Base-by-base conservation (phyloP, 1,140 invertebrate genomes). In the Danaus melanippus region DNA sequence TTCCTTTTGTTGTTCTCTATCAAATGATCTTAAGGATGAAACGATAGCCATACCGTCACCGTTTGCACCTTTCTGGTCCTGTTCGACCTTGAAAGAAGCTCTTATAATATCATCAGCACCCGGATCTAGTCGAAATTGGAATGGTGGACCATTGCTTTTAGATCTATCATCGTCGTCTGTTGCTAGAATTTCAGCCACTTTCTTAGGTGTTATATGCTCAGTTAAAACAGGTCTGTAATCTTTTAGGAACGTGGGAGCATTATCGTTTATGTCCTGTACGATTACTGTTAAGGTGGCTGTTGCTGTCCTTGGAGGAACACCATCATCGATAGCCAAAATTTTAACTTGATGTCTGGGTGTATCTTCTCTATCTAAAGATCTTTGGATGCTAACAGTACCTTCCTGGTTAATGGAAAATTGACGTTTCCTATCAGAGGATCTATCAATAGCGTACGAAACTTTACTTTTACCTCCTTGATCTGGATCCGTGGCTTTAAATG, bases 251-350 rank as follows among this genome's bases (percentile, higher is more conserved):
- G 93, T 94, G 1, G 96, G 96, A 1, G 94, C 93, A 80, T 96
- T 98, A 73, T 99, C 98, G 82, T 99, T 99, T 53, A 99, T 97
- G 72, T 99, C 97, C 77, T 95, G 94, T 0, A 99, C 96, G 58
- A 97, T 95, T 0, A 99, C 95, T 0, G 95, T 97, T 11, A 99
- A 87, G 1, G 96, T 98, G 0, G 97, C 97, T 1, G 97, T 98
- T 4, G 97, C 97, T 6, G 97, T 99, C 86, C 96, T 95, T 0
- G 96, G 93, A 8, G 97, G 97, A 11, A 95, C 92, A 12, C 96
- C 97, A 84, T 98, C 96, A 79, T 98, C 97, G 74, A 97, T 97
- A 0, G 96, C 97, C 67, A 98, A 89, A 62, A 98, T 97, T 90
- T 97, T 97, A 1, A 98, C 94, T 88, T 97, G 96, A 91, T 97